Evolutionary conservation across 2,797 vertebrate genomes (phyloP).

Genomic region (Centroberyx gerrardi): DNA sequence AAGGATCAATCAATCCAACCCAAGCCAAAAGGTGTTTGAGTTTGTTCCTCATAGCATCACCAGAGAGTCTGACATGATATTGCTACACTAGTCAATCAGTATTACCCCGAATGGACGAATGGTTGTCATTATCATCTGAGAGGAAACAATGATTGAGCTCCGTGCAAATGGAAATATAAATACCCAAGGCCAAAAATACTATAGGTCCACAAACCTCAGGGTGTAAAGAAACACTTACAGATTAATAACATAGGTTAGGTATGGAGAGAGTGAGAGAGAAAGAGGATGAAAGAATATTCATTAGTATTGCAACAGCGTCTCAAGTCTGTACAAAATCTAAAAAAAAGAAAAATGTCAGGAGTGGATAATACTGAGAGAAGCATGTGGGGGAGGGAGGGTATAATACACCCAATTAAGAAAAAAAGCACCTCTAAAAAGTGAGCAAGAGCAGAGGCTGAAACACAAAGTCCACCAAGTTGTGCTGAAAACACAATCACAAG

Average conservation of each 20-base stretch:
- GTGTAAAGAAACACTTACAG: constrained; percentile 62
- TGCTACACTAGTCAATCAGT: constrained; percentile 69
- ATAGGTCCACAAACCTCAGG: constrained; percentile 64
- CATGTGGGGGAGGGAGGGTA: constrained; percentile 40
- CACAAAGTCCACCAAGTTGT: constrained; percentile 89
- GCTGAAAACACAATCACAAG: constrained; percentile 91
- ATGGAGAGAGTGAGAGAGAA: constrained; percentile 41
- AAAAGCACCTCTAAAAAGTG: constrained; percentile 86
- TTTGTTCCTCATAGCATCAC: constrained; percentile 21
- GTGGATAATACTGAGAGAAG: constrained; percentile 65
- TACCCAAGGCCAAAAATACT: constrained; percentile 50
- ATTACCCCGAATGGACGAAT: constrained; percentile 59
- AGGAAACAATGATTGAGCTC: constrained; percentile 61
- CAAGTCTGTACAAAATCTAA: constrained; percentile 81
- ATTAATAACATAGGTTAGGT: constrained; percentile 63
- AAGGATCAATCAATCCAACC: constrained; percentile 40
- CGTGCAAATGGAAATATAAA: constrained; percentile 62
- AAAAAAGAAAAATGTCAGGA: constrained; percentile 57
- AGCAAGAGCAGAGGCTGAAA: constrained; percentile 89
- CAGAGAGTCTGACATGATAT: constrained; percentile 49
- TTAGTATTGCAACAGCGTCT: constrained; percentile 86
- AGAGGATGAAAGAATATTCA: constrained; percentile 69
- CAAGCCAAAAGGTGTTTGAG: constrained; percentile 37
- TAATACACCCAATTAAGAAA: constrained; percentile 82
- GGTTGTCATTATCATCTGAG: constrained; percentile 42